phyloP scores from a whole-genome alignment of 2,797 vertebrate species.

The Acrossocheilus fasciatus region DNA sequence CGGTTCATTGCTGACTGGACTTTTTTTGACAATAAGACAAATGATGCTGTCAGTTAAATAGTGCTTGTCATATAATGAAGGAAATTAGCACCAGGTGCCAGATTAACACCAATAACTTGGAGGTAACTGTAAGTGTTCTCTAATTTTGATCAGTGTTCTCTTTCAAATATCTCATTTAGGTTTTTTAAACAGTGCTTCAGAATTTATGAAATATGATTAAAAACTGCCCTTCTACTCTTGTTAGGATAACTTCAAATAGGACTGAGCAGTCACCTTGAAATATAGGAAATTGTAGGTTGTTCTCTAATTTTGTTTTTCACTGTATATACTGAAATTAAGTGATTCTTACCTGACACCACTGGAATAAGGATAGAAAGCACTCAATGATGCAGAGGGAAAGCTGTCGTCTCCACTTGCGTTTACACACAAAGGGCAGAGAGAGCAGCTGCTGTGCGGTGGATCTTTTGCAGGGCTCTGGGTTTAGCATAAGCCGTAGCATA shows the following conservation, averaged over 20 bases:
- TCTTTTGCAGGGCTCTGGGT: constrained; percentile 79
- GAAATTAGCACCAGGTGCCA: neutral
- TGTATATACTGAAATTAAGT: neutral
- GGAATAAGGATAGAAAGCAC: constrained; percentile 66
- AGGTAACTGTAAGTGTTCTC: neutral
- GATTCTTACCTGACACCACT: constrained; percentile 73
- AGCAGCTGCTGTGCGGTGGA: constrained; percentile 82
- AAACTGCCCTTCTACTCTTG: no score
- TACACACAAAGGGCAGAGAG: constrained; percentile 72
- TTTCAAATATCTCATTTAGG: no score
- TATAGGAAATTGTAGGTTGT: no score
- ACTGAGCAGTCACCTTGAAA: no score
- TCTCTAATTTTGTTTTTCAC: neutral
- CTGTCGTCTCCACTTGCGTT: constrained; percentile 74
- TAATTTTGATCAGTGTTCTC: neutral
- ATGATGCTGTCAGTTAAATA: neutral
- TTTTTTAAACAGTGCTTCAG: no score
- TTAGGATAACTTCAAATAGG: no score
- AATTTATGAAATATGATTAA: no score
- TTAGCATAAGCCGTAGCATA: constrained; percentile 85
- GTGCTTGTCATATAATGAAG: neutral
- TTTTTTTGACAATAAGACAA: no score
- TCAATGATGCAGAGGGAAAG: constrained; percentile 71
- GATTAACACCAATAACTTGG: neutral
- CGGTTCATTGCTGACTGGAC: neutral